Evolutionary conservation across 1,140 invertebrate species (phyloP).

Genomic region (Dinoponera quadriceps): DNA sequence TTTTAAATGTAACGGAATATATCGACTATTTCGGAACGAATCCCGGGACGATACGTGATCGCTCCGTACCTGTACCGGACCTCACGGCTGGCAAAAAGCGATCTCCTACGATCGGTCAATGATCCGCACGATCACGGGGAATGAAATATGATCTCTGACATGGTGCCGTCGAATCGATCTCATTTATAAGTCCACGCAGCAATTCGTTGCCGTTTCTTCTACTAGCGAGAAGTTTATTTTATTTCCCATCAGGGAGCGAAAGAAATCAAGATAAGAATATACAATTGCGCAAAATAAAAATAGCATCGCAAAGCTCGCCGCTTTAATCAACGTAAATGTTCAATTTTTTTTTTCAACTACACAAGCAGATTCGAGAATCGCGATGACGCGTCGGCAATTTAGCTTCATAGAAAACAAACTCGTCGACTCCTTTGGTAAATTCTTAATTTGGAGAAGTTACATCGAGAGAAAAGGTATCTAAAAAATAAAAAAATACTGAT

Average conservation of each 20-base stretch:
- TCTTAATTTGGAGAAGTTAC: too few relatives aligned
- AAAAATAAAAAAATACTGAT: too few relatives aligned
- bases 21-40: slow-evolving; percentile 71
- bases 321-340: neutral
- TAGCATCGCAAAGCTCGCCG: neutral
- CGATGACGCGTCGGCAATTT: too few relatives aligned
- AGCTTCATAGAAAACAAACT: neutral
- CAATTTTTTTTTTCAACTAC: neutral
- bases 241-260: neutral
- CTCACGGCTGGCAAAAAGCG: slow-evolving; percentile 40
- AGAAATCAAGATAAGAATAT: too few relatives aligned
- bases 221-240: neutral
- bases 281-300: neutral
- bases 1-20: slow-evolving; percentile 17
- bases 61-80: neutral
- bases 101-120: neutral
- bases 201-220: neutral
- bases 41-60: slow-evolving; percentile 47
- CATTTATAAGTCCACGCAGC: neutral
- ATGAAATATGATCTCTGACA: neutral
- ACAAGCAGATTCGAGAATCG: too few relatives aligned
- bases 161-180: neutral
- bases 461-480: too few relatives aligned
- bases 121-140: neutral
- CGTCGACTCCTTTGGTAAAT: too few relatives aligned